Conservation (phyloP, 1,140 invertebrate species). For the Diploscapter pachys region DNA sequence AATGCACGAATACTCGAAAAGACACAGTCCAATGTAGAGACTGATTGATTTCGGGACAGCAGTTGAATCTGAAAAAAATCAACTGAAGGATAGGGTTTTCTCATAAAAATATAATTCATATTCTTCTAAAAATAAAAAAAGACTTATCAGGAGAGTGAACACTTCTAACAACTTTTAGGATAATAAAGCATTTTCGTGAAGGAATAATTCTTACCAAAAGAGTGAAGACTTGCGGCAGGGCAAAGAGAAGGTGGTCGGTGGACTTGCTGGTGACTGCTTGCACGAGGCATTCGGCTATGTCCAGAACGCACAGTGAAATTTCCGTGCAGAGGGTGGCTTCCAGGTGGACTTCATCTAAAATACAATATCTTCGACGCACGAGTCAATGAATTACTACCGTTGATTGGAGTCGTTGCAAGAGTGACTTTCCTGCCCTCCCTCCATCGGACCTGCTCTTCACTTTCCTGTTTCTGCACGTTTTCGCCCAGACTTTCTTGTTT, state of each 20-base stretch:
- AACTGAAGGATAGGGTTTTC: neutral
- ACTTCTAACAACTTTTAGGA: constrained; percentile 73
- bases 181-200: constrained; percentile 61
- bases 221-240: constrained; percentile 64
- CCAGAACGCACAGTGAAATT: constrained; percentile 79
- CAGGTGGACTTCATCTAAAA: constrained; percentile 63
- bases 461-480: neutral
- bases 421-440: neutral
- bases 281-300: constrained; percentile 80
- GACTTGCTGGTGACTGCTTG: constrained; percentile 65
- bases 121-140: no score
- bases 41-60: constrained; percentile 82
- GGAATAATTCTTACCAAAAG: no score
- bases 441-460: constrained; percentile 1
- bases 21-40: constrained; percentile 79
- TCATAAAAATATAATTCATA: no score
- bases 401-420: neutral
- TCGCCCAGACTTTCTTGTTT: constrained; percentile 12
- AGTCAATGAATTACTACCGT: neutral
- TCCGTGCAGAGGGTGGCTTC: constrained; percentile 82
- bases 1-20: constrained; percentile 85
- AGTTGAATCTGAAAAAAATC: constrained; percentile 50
- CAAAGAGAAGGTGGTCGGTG: constrained; percentile 65
- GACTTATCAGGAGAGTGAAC: no score
- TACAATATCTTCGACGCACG: neutral